phyloP scores from a whole-genome alignment of 2,888 invertebrate genomes.

The Eumacrocentrus americanus region DNA sequence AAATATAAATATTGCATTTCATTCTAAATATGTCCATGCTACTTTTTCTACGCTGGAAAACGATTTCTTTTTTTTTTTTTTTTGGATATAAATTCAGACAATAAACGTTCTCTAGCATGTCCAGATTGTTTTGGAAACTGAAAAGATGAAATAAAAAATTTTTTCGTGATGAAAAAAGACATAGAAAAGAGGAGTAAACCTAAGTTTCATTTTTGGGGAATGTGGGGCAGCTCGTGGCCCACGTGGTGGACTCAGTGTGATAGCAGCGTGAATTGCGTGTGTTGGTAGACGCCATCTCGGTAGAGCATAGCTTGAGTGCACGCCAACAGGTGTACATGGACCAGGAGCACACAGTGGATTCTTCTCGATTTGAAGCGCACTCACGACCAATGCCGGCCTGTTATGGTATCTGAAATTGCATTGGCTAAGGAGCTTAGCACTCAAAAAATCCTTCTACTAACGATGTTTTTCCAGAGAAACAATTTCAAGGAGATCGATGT shows the following conservation, averaged over 20 bases:
- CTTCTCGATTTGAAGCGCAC: slow-evolving; percentile 91
- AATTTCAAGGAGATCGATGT: no score
- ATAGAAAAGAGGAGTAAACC: slow-evolving; percentile 63
- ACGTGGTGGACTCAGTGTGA: slow-evolving; percentile 68
- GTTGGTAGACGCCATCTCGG: slow-evolving; percentile 64
- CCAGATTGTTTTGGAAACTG: slow-evolving; percentile 45
- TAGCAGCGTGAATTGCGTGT: slow-evolving; percentile 71
- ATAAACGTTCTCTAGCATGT: slow-evolving; percentile 35
- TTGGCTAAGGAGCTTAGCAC: slow-evolving; percentile 46
- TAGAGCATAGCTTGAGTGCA: slow-evolving; percentile 57
- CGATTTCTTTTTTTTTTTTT: no score
- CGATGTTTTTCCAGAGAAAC: no score
- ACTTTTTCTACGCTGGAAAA: no score
- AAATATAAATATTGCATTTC: neutral
- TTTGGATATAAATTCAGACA: neutral
- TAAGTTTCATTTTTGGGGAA: slow-evolving; percentile 91
- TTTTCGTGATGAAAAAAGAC: neutral
- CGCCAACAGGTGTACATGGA: slow-evolving; percentile 65
- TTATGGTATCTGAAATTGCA: slow-evolving; percentile 80
- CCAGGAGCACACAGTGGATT: slow-evolving; percentile 89
- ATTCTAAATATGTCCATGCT: neutral
- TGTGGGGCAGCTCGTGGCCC: slow-evolving; percentile 69
- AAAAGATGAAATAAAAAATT: slow-evolving; percentile 52
- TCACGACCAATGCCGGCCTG: slow-evolving; percentile 90
- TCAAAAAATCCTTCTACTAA: no score